Base-by-base conservation (phyloP, 2,113 vertebrate genomes). In the Cinclus cinclus region DNA sequence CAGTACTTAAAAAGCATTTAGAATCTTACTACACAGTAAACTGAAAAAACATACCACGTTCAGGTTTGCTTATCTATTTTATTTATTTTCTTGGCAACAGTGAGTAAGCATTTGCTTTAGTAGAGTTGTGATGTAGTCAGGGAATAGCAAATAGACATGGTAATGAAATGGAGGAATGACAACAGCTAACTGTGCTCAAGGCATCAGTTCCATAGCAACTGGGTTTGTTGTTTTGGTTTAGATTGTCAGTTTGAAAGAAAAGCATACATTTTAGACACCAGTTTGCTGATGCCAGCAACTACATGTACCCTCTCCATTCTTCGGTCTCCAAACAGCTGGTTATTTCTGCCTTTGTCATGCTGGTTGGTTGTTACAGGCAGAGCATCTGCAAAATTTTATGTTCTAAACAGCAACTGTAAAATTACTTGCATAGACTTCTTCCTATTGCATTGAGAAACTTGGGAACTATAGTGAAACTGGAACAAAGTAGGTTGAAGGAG, bases 341-440 rank as follows among this genome's bases (percentile, higher is more conserved):
- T 76, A 30, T 85, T 92, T 79, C 70, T 92, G 37, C 53, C 28
- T 67, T 71, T 81, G 14, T 64, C 12, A 1, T 64, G 41, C 39
- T 71, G 42, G n/a, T 68, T 89, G 37, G 41, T 79, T 71, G 25
- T 49, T 73, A 49, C 21, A 71, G 39, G 73, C 77, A 65, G 65
- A 76, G 46, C 2, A 4, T 82, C 44, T 84, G n/a, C 22, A 19
- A 84, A 74, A 75, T 84, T 70, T 81, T 78, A 9, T 50, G 52
- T 79, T 87, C 49, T 60, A 53, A 96, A 62, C 15, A 75, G 70
- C 74, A 89, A 75, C 53, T 87, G 49, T 69, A 59, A 37, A 94
- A 76, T 68, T 0, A 62, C 18, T 67, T 60, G 6, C 31, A 89
- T 18, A 65, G 21, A 23, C 39, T 94, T 92, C 83, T 85, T 84